These are phyloP conservation scores for Erynnis tages DNA, from an alignment of 2,888 invertebrate species.

Conservation along the genomic window DNA sequence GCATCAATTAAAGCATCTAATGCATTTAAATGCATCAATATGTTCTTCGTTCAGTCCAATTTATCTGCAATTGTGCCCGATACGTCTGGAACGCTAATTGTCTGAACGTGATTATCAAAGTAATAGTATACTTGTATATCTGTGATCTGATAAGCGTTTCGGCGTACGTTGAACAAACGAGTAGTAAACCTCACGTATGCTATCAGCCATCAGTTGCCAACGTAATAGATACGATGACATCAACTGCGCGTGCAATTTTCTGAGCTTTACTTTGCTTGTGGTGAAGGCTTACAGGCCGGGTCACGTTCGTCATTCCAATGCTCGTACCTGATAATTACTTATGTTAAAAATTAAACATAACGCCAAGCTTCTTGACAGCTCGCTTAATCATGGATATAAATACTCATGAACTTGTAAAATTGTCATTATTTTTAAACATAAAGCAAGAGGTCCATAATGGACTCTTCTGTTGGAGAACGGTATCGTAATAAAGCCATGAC, in stretches of 20 bases:
- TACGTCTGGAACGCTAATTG: slow-evolving; percentile 2
- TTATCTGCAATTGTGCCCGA: slow-evolving; percentile 4
- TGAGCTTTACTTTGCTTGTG: slow-evolving; percentile 11
- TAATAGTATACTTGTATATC: slow-evolving; percentile 4
- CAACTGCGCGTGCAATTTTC: slow-evolving; percentile 24
- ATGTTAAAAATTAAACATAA: slow-evolving; percentile 5
- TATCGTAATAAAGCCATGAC: too few relatives aligned
- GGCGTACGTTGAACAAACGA: slow-evolving; percentile 3
- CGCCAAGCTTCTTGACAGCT: slow-evolving; percentile 8
- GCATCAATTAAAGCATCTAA: slow-evolving; percentile 23
- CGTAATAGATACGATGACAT: slow-evolving; percentile 26
- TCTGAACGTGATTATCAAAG: slow-evolving; percentile 19
- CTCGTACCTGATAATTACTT: slow-evolving; percentile 1
- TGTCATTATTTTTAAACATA: too few relatives aligned
- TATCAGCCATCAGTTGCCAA: slow-evolving; percentile 12
- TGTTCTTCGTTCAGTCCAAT: slow-evolving; percentile 21
- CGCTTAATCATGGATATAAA: slow-evolving; percentile 1
- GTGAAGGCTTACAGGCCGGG: slow-evolving; percentile 6
- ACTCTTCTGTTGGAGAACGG: too few relatives aligned
- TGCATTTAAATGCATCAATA: slow-evolving; percentile 20
- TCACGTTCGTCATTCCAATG: slow-evolving; percentile 22
- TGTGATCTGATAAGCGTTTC: slow-evolving; percentile 20
- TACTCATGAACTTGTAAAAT: background rate
- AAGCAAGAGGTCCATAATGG: too few relatives aligned
- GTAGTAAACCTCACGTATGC: slow-evolving; percentile 25